Percentiles rank a stretch among this genome's conserved stretches.
Evolutionary conservation across 2,113 vertebrate genomes (phyloP).

Genomic region (Phaethon lepturus): DNA sequence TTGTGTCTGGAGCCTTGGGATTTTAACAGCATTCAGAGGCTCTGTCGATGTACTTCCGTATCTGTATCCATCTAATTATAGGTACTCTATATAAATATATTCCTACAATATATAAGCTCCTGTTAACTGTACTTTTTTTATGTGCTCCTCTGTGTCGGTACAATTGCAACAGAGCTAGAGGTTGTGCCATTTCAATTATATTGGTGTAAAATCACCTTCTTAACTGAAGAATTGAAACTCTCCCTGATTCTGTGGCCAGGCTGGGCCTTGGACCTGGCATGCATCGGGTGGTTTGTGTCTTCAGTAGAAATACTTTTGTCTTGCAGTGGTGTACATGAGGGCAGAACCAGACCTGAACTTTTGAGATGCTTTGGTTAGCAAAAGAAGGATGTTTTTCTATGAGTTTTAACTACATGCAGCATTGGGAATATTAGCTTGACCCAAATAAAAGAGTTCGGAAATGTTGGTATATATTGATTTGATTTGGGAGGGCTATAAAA

Average conservation of each 20-base stretch:
- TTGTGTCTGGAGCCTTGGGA: background rate
- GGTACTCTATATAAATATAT: background rate
- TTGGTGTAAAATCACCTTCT: background rate
- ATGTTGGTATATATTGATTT: background rate
- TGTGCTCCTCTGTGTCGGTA: background rate
- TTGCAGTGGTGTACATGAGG: background rate
- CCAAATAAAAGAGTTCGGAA: background rate
- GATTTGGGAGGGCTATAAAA: background rate
- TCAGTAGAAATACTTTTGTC: background rate
- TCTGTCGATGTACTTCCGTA: background rate
- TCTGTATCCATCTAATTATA: background rate
- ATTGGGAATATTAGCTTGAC: background rate
- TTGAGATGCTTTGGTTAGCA: background rate
- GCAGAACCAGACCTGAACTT: conserved; percentile 4
- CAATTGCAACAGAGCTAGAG: background rate
- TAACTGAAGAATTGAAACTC: background rate
- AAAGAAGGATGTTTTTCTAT: background rate
- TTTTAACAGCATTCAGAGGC: background rate
- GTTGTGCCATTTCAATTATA: background rate
- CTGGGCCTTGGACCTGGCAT: background rate
- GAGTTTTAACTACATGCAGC: background rate
- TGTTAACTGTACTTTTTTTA: background rate
- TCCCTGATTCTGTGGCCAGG: background rate
- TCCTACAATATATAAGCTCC: background rate
- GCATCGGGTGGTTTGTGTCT: background rate